phyloP scores from a whole-genome alignment of 2,797 vertebrate species.

The Saguinus oedipus region DNA sequence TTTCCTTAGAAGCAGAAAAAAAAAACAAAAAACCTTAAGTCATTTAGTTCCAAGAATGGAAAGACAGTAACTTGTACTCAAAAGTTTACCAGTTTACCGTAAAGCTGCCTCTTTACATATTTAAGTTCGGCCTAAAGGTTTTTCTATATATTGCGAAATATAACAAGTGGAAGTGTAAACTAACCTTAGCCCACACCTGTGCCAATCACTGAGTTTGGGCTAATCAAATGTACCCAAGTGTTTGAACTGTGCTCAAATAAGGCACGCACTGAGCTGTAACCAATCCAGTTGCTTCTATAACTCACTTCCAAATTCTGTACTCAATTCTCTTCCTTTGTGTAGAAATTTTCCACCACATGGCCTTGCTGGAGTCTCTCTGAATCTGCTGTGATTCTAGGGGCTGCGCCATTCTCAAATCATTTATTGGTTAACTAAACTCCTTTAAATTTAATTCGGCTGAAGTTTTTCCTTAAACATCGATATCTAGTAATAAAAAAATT shows the following conservation, averaged over 20 bases:
- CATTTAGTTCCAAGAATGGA: neutral
- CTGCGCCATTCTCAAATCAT: rapidly evolving
- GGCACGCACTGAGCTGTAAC: neutral
- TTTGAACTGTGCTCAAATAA: neutral
- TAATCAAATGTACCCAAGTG: neutral
- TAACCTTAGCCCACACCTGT: too few relatives aligned
- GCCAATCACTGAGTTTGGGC: too few relatives aligned
- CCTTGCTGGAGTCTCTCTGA: neutral
- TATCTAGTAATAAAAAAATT: neutral
- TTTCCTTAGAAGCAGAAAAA: neutral
- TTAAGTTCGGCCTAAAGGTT: neutral
- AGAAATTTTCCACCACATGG: neutral
- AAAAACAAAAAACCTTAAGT: neutral
- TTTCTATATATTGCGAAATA: neutral
- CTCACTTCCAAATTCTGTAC: neutral
- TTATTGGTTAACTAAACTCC: neutral
- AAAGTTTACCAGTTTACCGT: neutral
- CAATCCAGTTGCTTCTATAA: neutral
- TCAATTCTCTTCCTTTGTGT: neutral
- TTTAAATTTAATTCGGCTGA: neutral
- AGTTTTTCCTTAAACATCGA: neutral
- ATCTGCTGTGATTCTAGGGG: neutral
- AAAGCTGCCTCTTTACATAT: neutral
- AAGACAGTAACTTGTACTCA: neutral
- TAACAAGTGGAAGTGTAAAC: neutral